Evolutionary conservation across 2,113 vertebrate species (phyloP).

Genomic region (Tetraodon nigroviridis): DNA sequence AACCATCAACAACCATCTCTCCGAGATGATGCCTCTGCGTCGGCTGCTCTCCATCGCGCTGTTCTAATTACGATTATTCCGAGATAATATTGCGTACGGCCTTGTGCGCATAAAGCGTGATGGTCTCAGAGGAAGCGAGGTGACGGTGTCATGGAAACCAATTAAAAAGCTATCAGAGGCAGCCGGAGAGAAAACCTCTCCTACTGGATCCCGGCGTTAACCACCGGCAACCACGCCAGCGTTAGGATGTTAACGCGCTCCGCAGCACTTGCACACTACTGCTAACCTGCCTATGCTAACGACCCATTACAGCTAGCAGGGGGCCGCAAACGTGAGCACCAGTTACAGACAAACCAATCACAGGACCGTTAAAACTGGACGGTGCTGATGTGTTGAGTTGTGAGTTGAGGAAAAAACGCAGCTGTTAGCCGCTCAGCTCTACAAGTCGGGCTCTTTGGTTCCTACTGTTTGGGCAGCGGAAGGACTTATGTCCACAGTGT

Average conservation of each 20-base stretch:
- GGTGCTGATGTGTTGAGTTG: too few species aligned
- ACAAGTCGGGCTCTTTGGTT: neutral
- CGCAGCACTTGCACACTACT: conserved; percentile 27
- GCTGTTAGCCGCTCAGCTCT: too few species aligned
- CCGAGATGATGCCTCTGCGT: too few species aligned
- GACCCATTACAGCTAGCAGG: conserved; percentile 37
- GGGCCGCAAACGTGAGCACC: conserved; percentile 8
- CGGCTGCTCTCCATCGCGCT: conserved; percentile 48
- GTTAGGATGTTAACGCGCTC: conserved; percentile 47
- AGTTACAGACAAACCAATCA: conserved; percentile 16
- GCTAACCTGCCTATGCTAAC: conserved; percentile 39
- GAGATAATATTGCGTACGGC: conserved; percentile 52
- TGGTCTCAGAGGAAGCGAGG: conserved; percentile 40
- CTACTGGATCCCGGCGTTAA: conserved; percentile 58
- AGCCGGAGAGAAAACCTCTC: conserved; percentile 55
- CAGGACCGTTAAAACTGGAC: conserved; percentile 16
- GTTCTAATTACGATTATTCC: conserved; percentile 64
- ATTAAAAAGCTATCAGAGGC: conserved; percentile 64
- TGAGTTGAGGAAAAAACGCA: too few species aligned
- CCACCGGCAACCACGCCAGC: conserved; percentile 42
- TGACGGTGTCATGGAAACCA: conserved; percentile 60
- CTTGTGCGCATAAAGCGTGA: conserved; percentile 26
- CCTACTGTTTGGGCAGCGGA: conserved; percentile 18
- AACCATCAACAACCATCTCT: too few species aligned
- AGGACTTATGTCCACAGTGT: conserved; percentile 5